phyloP scores from a whole-genome alignment of 2,797 vertebrate species.

The Anguilla marmorata region DNA sequence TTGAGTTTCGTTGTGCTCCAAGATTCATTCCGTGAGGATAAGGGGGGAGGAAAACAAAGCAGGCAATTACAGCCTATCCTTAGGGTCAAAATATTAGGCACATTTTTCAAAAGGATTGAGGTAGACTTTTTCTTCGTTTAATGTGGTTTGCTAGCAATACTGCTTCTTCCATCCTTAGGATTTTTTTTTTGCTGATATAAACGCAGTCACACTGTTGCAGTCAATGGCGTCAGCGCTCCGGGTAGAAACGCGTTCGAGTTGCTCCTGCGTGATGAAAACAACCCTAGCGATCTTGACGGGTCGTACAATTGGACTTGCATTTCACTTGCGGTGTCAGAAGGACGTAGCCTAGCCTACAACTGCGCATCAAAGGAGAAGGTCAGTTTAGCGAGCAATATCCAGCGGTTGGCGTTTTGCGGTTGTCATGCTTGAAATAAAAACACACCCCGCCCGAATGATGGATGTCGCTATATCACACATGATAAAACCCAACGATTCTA shows the following conservation, averaged over 20 bases:
- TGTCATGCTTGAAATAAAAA: neutral
- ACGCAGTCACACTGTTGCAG: neutral
- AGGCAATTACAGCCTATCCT: neutral
- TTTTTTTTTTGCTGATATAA: constrained; percentile 1
- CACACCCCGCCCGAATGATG: constrained; percentile 11
- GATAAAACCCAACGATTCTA: neutral
- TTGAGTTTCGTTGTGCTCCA: neutral
- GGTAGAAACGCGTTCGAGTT: neutral
- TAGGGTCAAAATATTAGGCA: neutral
- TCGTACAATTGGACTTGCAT: neutral
- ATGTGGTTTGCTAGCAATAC: neutral
- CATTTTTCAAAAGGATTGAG: neutral
- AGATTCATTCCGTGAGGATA: neutral
- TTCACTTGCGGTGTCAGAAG: neutral
- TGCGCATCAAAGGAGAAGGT: neutral
- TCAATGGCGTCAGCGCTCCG: constrained; percentile 22
- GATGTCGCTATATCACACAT: neutral
- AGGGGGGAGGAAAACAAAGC: neutral
- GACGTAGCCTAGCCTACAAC: neutral
- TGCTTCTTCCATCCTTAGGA: neutral
- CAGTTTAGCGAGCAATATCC: neutral
- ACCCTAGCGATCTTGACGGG: neutral
- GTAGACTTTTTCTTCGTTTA: neutral
- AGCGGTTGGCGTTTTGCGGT: constrained; percentile 9
- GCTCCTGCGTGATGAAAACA: neutral